Conservation (phyloP, 2,797 vertebrate genomes). For the Hippopotamyrus pictus region DNA sequence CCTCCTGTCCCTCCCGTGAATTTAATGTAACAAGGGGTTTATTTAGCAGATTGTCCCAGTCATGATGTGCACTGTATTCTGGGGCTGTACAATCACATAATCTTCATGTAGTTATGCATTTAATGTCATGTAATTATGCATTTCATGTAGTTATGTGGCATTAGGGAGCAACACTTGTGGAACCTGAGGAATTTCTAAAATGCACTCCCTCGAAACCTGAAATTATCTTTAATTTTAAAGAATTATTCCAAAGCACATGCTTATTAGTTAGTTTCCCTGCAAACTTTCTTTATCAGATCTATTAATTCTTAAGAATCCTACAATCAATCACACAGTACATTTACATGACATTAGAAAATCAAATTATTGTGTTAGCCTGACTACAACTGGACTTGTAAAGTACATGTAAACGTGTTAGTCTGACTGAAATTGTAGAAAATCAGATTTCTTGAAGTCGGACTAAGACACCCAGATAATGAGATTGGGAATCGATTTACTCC, state of each 20-base stretch:
- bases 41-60: slow-evolving; percentile 36
- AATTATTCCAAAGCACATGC: background rate
- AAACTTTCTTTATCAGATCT: background rate
- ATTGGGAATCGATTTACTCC: background rate
- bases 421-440: background rate
- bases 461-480: background rate
- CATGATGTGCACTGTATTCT: slow-evolving; percentile 31
- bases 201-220: slow-evolving; percentile 30
- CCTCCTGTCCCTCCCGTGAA: slow-evolving; percentile 30
- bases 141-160: slow-evolving; percentile 27
- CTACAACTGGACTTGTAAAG: background rate
- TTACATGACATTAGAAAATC: background rate
- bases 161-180: slow-evolving; percentile 35
- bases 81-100: slow-evolving; percentile 38
- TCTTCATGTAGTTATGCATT: slow-evolving; percentile 41
- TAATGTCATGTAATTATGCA: slow-evolving; percentile 38
- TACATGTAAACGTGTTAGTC: background rate
- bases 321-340: slow-evolving; percentile 32
- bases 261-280: background rate
- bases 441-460: background rate
- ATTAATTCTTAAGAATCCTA: slow-evolving; percentile 28
- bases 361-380: background rate
- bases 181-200: slow-evolving; percentile 35
- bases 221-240: slow-evolving; percentile 34
- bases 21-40: slow-evolving; percentile 42